These are phyloP conservation scores for Anoplophora glabripennis DNA, from an alignment of 1,140 invertebrate species.

Conservation along the genomic window DNA sequence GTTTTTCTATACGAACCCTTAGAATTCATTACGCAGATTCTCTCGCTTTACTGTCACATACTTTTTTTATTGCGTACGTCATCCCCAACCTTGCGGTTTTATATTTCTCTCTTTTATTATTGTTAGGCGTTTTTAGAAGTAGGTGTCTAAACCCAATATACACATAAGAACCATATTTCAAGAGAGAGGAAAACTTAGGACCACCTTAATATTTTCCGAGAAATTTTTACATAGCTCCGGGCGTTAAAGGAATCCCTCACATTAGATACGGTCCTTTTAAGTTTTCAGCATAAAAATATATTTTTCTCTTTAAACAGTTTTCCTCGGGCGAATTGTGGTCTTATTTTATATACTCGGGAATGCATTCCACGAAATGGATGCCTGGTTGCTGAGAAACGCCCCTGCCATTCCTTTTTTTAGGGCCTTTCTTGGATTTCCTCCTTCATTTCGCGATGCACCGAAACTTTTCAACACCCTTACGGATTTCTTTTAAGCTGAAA, in stretches of 20 bases:
- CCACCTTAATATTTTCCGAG: conserved; percentile 6
- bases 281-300: conserved; percentile 4
- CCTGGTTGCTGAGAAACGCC: no score
- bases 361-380: no score
- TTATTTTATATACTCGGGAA: no score
- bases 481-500: no score
- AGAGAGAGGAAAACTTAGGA: background rate
- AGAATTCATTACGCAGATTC: no score
- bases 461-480: no score
- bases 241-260: conserved; percentile 3
- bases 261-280: conserved; percentile 1
- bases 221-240: background rate
- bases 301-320: conserved; percentile 1
- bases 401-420: no score
- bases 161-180: conserved; percentile 6
- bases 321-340: background rate
- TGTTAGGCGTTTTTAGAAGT: background rate
- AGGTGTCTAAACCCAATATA: background rate
- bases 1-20: no score
- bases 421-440: no score
- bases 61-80: no score
- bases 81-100: background rate
- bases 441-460: no score
- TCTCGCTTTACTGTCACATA: no score
- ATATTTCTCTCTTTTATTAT: conserved; percentile 1